Evolutionary conservation across 2,888 invertebrate species (phyloP).

Genomic region (Germaria angustata): DNA sequence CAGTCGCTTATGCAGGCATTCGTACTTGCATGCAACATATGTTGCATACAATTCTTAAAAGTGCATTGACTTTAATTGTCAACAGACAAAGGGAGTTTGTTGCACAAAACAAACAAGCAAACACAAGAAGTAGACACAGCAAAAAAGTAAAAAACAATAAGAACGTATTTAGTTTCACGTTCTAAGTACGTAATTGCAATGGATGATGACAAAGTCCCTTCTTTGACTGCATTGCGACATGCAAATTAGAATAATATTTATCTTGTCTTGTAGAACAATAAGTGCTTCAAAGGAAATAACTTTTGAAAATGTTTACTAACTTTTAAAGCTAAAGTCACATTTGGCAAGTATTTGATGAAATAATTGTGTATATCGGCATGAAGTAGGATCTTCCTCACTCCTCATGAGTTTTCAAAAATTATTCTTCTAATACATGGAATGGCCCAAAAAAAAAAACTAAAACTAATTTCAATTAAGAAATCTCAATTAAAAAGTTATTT

Average conservation of each 20-base stretch:
- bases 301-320: not conserved
- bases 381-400: no score
- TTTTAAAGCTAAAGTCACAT: not conserved
- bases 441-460: no score
- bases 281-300: not conserved
- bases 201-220: conserved; percentile 38
- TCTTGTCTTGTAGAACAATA: not conserved
- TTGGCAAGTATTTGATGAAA: not conserved
- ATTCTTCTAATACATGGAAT: no score
- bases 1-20: not conserved
- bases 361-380: no score
- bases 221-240: conserved; percentile 62
- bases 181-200: not conserved
- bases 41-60: conserved; percentile 56
- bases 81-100: conserved; percentile 30
- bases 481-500: no score
- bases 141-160: conserved; percentile 37
- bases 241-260: conserved; percentile 41
- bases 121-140: not conserved
- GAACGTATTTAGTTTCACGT: conserved; percentile 9
- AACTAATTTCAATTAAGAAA: no score
- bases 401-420: no score
- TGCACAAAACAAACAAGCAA: not conserved
- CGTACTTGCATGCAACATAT: conserved; percentile 50
- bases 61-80: conserved; percentile 60